Base-by-base conservation (phyloP, 2,888 invertebrate genomes). In the Chrysomela aeneicollis region DNA sequence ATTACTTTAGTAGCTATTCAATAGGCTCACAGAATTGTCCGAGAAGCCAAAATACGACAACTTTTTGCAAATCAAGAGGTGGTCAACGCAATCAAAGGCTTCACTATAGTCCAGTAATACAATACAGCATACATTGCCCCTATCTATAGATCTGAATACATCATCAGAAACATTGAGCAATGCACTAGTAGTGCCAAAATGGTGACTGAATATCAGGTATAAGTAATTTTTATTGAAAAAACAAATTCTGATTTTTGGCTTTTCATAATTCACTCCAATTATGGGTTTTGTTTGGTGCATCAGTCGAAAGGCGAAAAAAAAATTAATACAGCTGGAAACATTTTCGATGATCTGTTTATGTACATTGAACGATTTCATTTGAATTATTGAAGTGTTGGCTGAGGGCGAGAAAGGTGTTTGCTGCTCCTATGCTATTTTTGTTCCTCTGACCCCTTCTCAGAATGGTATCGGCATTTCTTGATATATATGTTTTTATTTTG, bases 41-140 rank as follows among this genome's bases (percentile, higher is more conserved):
- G 50, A 17, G 10, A 50, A 50, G 22, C 50, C 50, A 10, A 50
- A 50, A 15, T 50, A 50, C 10, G 21, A 22, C 19, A 50, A 10
- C 21, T 50, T 50, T 50, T 50, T 50, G 21, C 50, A 50, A 10
- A 50, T 19, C 22, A 50, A 21, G 19, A 21, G n/a, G 50, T 50
- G 50, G 21, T 50, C 50, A 35, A 35, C 32, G 32, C 32, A 35
- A 10, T 35, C 32, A 10, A 35, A 35, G 32, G 32, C 32, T 10
- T 35, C 10, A 35, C 10, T 35, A 35, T 35, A 35, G 32, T 35
- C 32, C 32, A 35, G 10, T 35, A 35, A 35, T 9, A 35, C 10
- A 10, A 35, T 6, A 35, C 32, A 35, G 32, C 32, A 35, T 35
- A 35, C 32, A 35, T 35, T 35, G 10, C 32, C 32, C 5, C 32